Evolutionary conservation across 2,797 vertebrate genomes (phyloP), one percentile per base, ranked within the genome.

Genomic region (Babyrousa celebensis): DNA sequence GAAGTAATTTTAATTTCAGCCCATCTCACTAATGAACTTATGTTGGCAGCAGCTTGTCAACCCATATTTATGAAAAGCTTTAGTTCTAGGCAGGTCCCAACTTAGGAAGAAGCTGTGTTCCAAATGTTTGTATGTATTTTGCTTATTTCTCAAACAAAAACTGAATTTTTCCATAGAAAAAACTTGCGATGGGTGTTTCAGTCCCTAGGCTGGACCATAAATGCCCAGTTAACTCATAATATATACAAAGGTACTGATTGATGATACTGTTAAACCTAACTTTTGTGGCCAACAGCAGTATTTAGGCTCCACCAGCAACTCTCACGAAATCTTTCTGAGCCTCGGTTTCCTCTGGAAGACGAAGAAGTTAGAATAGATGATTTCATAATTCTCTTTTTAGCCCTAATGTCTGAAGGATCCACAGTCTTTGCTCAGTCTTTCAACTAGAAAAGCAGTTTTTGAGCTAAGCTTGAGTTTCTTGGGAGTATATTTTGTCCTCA

Each of bases 1-100:
- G 23, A 95, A 87, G 6, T 92, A 68, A 94, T 85, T 93, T 95
- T 93, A 91, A 85, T 92, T 83, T 89, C 94, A 82, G 36, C 21
- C 60, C 32, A 36, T 94, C 48, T 89, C 70, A 95, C 65, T 92
- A 8, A 56, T 90, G 32, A 92, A 54, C 27, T 83, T 79, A 79
- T 6, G 29, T 89, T 65, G 86, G 48, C 10, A 48, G 56, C 12
- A 82, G 78, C 25, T 71, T 74, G 36, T 80, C 29, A 91, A 25
- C 27, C 48, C 20, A 27, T 56, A 10, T 85, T 89, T 85, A 70
- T 85, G 48, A 75, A 82, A 92, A 92, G 71, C 18, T 84, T 87
- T 12, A 91, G 14, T 65, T 71, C 6, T 5, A 65, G 25, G 12
- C 16, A 89, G 71, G 3, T 96, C 40, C 58, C 12, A 87, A 36